Percentiles rank a stretch among this genome's conserved stretches.
These are phyloP conservation scores for Hoplias malabaricus DNA, from an alignment of 2,113 vertebrate species.

Conservation along the genomic window DNA sequence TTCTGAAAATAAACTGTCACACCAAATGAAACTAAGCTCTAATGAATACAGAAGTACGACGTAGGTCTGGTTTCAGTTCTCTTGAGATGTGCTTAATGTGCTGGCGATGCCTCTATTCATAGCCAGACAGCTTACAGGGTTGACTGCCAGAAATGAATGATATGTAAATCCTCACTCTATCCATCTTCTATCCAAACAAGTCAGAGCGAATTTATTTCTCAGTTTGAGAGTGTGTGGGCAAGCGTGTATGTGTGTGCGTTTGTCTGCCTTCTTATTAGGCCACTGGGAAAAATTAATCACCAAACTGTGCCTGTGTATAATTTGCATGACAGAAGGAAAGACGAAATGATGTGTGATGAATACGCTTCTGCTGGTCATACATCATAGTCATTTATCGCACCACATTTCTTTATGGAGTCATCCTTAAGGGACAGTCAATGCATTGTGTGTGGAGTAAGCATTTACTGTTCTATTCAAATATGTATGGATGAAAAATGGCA, in stretches of 20 bases:
- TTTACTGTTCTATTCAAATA: conserved; percentile 38
- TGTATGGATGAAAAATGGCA: conserved; percentile 26
- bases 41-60: conserved; percentile 34
- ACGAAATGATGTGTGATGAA: conserved; percentile 57
- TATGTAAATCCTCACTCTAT: conserved; percentile 35
- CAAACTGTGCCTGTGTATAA: conserved; percentile 59
- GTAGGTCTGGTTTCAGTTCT: conserved; percentile 22
- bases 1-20: conserved; percentile 42
- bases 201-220: conserved; percentile 43
- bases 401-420: conserved; percentile 17
- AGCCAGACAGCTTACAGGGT: conserved; percentile 21
- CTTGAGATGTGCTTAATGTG: conserved; percentile 23
- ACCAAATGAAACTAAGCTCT: conserved; percentile 27
- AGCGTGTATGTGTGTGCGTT: conserved; percentile 6
- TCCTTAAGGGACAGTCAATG: conserved; percentile 32
- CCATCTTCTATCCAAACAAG: conserved; percentile 45
- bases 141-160: conserved; percentile 44
- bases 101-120: conserved; percentile 22
- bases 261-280: conserved; percentile 42
- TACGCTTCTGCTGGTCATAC: conserved; percentile 55
- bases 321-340: conserved; percentile 68
- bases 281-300: conserved; percentile 56
- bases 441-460: conserved; percentile 22
- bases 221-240: conserved; percentile 13
- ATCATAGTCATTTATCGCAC: conserved; percentile 63